Conservation (phyloP, 2,888 invertebrate genomes). For the Ochropleura leucogaster region DNA sequence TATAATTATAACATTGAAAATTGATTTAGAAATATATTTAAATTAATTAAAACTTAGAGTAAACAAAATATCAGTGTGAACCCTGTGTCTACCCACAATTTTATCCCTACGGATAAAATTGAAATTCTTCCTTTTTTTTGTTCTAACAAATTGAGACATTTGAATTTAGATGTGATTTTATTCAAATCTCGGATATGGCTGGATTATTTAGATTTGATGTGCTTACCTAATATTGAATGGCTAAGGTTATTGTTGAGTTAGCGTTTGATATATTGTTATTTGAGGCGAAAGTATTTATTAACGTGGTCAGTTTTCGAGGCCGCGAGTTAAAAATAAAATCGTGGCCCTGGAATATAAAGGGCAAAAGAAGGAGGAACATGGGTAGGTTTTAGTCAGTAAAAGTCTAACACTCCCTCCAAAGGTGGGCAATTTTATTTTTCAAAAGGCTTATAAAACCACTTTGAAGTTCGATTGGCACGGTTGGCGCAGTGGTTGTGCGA, state of each 20-base stretch:
- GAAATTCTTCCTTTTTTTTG: constrained; percentile 63
- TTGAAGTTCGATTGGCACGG: background rate
- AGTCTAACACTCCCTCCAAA: too few species aligned
- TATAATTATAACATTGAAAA: too few species aligned
- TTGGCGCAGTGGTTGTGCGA: too few species aligned
- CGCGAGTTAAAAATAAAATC: too few species aligned
- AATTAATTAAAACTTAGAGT: too few species aligned
- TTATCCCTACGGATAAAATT: too few species aligned
- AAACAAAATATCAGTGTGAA: too few species aligned
- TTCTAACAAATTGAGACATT: constrained; percentile 64
- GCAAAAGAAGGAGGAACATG: too few species aligned
- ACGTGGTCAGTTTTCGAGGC: constrained; percentile 14
- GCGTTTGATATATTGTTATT: constrained; percentile 59
- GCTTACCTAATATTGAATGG: constrained; percentile 55
- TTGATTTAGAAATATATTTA: too few species aligned
- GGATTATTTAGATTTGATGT: constrained; percentile 66
- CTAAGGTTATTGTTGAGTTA: constrained; percentile 59
- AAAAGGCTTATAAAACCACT: background rate
- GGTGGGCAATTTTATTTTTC: constrained; percentile 18
- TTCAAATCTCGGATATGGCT: constrained; percentile 70
- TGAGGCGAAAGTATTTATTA: constrained; percentile 53
- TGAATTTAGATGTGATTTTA: constrained; percentile 73
- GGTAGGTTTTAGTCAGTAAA: too few species aligned
- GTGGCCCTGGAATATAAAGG: too few species aligned
- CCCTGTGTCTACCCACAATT: too few species aligned